Evolutionary conservation across 92 coral and sea anemone genomes (phyloP).

Genomic region (Blastomussa wellsi): DNA sequence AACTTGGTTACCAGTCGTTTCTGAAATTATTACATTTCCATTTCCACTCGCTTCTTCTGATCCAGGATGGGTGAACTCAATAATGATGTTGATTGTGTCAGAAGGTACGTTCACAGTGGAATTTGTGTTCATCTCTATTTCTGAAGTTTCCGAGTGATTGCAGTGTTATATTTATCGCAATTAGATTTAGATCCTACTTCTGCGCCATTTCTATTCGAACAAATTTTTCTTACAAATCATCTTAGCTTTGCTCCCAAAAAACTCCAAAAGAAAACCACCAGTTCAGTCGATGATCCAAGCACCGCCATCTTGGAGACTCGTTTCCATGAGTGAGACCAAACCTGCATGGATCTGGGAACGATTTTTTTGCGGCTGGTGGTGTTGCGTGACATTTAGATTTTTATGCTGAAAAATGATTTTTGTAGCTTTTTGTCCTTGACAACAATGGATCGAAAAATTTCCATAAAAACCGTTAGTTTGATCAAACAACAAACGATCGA

Average conservation of each 20-base stretch:
- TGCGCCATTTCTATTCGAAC: neutral
- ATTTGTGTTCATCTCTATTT: constrained; percentile 8
- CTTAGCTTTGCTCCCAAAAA: neutral
- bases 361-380: neutral
- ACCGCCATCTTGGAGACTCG: neutral
- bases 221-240: neutral
- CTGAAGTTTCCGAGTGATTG: neutral
- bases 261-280: too few species aligned
- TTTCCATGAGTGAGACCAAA: neutral
- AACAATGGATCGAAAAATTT: neutral
- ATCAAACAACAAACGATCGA: neutral
- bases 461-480: neutral
- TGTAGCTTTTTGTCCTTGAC: neutral
- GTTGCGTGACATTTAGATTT: neutral
- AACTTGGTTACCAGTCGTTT: neutral
- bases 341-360: constrained; percentile 1
- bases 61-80: constrained; percentile 3
- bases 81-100: constrained; percentile 13
- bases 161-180: neutral
- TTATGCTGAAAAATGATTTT: neutral
- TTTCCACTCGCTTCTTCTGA: neutral
- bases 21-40: neutral
- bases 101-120: neutral
- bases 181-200: too few species aligned
- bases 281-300: neutral